Conservation (phyloP, 2,888 invertebrate species). For the Melipona bicolor region DNA sequence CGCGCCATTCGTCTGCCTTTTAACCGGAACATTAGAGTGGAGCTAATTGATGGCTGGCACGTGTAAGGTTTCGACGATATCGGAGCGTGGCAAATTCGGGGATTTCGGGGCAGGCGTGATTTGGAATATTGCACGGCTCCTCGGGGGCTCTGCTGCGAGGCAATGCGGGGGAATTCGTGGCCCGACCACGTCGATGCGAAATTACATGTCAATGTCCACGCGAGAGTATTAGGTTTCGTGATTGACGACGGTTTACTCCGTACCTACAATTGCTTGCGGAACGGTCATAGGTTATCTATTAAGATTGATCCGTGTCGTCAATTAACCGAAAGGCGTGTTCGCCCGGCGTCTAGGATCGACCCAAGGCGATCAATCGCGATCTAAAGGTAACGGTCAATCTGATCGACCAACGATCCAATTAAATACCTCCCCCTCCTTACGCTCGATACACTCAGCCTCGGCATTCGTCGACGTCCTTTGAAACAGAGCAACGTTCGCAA, state of each 20-base stretch:
- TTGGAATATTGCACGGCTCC: slow-evolving; percentile 15
- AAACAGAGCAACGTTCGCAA: not conserved
- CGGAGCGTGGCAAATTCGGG: not conserved
- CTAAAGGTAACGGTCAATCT: not conserved
- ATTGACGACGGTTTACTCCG: slow-evolving; percentile 67
- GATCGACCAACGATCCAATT: not conserved
- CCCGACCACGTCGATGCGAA: slow-evolving; percentile 58
- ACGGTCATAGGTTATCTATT: slow-evolving; percentile 61
- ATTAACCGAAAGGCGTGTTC: slow-evolving; percentile 49
- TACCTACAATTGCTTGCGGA: slow-evolving; percentile 56
- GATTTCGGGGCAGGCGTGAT: slow-evolving; percentile 18
- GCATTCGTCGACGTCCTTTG: not conserved
- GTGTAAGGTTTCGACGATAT: not conserved
- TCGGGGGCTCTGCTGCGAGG: not conserved
- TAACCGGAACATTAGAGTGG: not conserved
- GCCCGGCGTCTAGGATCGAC: not conserved
- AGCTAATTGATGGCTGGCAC: not conserved
- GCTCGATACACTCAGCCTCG: not conserved
- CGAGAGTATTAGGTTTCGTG: slow-evolving; percentile 64
- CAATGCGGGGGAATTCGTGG: slow-evolving; percentile 28
- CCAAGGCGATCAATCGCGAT: slow-evolving; percentile 25
- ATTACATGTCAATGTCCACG: slow-evolving; percentile 69
- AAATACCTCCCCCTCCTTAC: not conserved
- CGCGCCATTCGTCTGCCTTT: not conserved
- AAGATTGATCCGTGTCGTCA: slow-evolving; percentile 68